phyloP scores from a whole-genome alignment of 2,113 vertebrate genomes.

The Pseudolaguvia tuberculata region DNA sequence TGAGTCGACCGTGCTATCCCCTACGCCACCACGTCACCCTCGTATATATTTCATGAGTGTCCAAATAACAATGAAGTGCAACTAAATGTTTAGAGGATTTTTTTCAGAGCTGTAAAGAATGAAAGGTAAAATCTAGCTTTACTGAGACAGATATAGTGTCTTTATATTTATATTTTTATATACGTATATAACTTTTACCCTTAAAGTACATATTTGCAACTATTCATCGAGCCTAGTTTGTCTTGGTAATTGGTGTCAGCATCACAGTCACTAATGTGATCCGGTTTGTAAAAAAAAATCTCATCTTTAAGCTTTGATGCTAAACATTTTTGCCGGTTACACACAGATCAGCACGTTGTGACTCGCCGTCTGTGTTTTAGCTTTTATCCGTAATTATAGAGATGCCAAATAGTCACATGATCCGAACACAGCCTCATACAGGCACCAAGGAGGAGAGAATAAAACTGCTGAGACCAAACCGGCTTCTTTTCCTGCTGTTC shows the following conservation, averaged over 20 bases:
- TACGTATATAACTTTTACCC: neutral
- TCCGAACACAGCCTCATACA: constrained; percentile 53
- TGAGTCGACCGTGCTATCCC: too few species aligned
- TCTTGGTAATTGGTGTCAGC: constrained; percentile 1
- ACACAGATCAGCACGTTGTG: constrained; percentile 8
- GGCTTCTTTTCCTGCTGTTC: constrained; percentile 3
- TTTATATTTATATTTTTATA: too few species aligned
- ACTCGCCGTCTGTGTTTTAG: constrained; percentile 24
- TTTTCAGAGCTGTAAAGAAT: neutral
- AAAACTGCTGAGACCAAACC: constrained; percentile 50
- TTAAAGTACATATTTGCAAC: neutral
- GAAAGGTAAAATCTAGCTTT: neutral
- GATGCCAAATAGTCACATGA: constrained; percentile 59
- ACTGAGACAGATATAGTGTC: neutral
- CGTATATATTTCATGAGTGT: neutral
- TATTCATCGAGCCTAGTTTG: neutral
- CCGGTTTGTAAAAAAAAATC: neutral
- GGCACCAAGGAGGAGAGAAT: constrained; percentile 62
- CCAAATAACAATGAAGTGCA: neutral
- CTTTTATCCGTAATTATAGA: constrained; percentile 45
- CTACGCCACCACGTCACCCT: too few species aligned
- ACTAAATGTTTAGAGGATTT: neutral
- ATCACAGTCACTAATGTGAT: constrained; percentile 4
- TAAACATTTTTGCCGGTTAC: neutral
- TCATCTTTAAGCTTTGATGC: neutral